Percentiles rank a stretch among this genome's conserved stretches.
Conservation (phyloP, 2,113 vertebrate species). For the Malurus cyaneus region DNA sequence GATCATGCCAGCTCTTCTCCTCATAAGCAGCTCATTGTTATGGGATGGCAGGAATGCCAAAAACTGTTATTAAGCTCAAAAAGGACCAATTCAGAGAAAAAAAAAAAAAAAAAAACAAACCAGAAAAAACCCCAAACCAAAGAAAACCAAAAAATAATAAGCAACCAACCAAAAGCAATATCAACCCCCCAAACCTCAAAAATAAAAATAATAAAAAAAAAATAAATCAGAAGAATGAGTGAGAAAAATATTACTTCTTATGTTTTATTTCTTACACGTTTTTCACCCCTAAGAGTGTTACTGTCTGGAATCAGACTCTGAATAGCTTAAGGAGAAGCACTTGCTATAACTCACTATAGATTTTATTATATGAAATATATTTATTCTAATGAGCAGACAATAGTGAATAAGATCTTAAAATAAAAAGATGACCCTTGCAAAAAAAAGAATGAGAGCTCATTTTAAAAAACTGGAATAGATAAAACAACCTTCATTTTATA, state of each 20-base stretch:
- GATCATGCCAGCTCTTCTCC: not conserved
- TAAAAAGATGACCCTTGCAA: not conserved
- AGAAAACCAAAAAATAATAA: too few relatives aligned
- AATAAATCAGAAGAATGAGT: not conserved
- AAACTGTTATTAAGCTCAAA: not conserved
- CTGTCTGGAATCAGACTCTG: not conserved
- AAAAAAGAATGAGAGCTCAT: not conserved
- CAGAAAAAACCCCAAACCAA: too few relatives aligned
- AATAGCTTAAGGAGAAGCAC: not conserved
- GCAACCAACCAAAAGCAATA: not conserved
- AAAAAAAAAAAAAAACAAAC: not conserved
- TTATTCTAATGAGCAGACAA: not conserved
- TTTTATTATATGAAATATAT: not conserved
- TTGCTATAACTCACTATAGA: not conserved
- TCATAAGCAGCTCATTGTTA: not conserved
- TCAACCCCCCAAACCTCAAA: accelerated
- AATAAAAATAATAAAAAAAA: not conserved
- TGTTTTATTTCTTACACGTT: not conserved
- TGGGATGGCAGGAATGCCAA: not conserved
- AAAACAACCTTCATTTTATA: not conserved
- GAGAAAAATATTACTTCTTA: not conserved
- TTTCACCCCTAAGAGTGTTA: not conserved
- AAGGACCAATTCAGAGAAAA: not conserved
- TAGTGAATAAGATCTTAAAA: not conserved
- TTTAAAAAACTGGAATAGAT: not conserved